Percentiles rank a stretch among this genome's conserved stretches.
Evolutionary conservation across 2,113 vertebrate genomes (phyloP).

Genomic region (Ifrita kowaldi): DNA sequence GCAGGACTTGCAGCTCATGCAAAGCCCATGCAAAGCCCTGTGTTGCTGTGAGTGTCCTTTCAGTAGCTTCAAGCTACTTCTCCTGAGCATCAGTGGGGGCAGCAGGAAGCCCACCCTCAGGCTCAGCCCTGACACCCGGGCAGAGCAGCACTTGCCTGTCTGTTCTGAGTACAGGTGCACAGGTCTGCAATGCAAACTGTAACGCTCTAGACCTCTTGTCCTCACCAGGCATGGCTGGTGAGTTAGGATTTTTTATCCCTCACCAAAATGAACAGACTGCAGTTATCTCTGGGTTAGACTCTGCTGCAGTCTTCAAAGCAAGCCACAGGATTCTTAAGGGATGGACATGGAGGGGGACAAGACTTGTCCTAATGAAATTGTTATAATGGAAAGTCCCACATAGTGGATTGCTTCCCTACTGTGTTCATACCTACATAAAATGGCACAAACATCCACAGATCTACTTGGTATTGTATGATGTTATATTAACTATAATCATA

Average conservation of each 20-base stretch:
- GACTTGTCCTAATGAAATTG: background rate
- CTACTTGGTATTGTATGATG: background rate
- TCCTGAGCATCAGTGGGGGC: background rate
- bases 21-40: background rate
- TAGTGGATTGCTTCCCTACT: background rate
- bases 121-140: background rate
- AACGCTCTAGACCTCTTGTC: background rate
- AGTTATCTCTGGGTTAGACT: background rate
- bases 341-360: background rate
- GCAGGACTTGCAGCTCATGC: background rate
- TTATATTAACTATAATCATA: background rate
- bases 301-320: background rate
- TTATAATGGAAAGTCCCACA: background rate
- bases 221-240: background rate
- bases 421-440: background rate
- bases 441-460: background rate
- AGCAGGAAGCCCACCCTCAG: background rate
- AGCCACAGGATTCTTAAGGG: background rate
- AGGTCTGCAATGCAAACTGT: background rate
- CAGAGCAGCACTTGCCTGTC: background rate
- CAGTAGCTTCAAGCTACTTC: background rate
- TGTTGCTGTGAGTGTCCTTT: background rate
- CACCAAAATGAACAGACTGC: background rate
- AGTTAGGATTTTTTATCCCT: background rate
- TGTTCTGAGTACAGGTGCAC: background rate